Percentiles rank a stretch among this genome's conserved stretches.
Evolutionary conservation across 2,888 invertebrate genomes (phyloP).

Genomic region (Cataglyphis cursor): DNA sequence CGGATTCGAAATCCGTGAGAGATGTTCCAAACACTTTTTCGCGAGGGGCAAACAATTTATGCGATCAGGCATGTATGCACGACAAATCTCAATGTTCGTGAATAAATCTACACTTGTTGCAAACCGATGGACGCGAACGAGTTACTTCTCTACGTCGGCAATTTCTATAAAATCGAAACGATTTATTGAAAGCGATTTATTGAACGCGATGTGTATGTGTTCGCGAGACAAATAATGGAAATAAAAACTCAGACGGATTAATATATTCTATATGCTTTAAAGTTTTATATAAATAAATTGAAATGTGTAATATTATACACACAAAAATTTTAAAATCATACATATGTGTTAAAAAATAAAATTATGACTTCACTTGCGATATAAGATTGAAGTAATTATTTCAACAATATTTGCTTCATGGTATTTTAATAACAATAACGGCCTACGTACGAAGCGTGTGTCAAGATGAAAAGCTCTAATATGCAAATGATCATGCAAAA

Average conservation of each 20-base stretch:
- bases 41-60: conserved; percentile 51
- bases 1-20: conserved; percentile 73
- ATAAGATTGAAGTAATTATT: conserved; percentile 25
- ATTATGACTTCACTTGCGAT: not conserved
- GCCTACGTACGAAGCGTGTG: conserved; percentile 5
- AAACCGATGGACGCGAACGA: conserved; percentile 48
- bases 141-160: conserved; percentile 30
- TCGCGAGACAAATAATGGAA: conserved; percentile 22
- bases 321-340: not conserved
- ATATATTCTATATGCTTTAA: conserved; percentile 6
- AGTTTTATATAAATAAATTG: conserved; percentile 1
- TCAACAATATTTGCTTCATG: conserved; percentile 5
- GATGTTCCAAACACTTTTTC: conserved; percentile 73
- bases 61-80: conserved; percentile 34
- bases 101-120: conserved; percentile 73
- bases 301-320: not conserved
- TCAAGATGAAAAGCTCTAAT: conserved; percentile 34
- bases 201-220: not conserved
- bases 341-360: too few species aligned
- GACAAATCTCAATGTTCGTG: conserved; percentile 57
- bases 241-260: conserved; percentile 5
- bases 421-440: conserved; percentile 21
- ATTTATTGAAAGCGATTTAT: conserved; percentile 45
- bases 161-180: conserved; percentile 37
- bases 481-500: conserved; percentile 42